phyloP scores from a whole-genome alignment of 1,140 invertebrate species.

The Agrilus planipennis region DNA sequence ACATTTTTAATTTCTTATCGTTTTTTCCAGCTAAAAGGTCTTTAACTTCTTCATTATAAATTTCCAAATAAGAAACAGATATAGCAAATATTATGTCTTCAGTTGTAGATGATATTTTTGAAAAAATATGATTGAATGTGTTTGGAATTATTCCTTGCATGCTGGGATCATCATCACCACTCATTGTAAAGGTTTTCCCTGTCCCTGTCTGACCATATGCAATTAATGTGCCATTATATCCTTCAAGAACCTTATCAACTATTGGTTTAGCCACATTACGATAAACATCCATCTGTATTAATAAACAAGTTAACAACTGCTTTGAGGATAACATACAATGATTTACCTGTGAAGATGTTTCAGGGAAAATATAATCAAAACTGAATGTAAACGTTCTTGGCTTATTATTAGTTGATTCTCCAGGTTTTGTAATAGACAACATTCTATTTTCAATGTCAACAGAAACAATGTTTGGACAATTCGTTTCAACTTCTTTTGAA shows the following conservation, averaged over 20 bases:
- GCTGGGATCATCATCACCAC: conserved; percentile 67
- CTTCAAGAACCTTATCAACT: conserved; percentile 87
- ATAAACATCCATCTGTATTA: conserved; percentile 71
- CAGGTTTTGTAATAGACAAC: conserved; percentile 58
- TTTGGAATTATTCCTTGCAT: conserved; percentile 89
- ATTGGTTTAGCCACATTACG: conserved; percentile 88
- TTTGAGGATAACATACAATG: not conserved
- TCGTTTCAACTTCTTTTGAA: conserved; percentile 59
- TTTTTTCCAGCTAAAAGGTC: conserved; percentile 77
- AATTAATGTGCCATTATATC: conserved; percentile 94
- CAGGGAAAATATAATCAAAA: conserved; percentile 85
- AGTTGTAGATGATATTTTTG: conserved; percentile 71
- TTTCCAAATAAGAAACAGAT: conserved; percentile 87
- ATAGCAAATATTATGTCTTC: conserved; percentile 78
- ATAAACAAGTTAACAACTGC: not conserved
- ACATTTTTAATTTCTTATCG: conserved; percentile 55
- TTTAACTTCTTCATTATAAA: conserved; percentile 90
- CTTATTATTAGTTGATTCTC: conserved; percentile 55
- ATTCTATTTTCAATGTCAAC: conserved; percentile 66
- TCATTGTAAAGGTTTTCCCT: conserved; percentile 95
- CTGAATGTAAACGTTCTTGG: conserved; percentile 80
- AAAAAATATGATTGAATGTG: conserved; percentile 95
- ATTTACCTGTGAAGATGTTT: conserved; percentile 66
- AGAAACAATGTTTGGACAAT: conserved; percentile 55
- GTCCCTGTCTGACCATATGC: conserved; percentile 97